Evolutionary conservation across 2,888 invertebrate species (phyloP).

Genomic region (Eupithecia abbreviata): DNA sequence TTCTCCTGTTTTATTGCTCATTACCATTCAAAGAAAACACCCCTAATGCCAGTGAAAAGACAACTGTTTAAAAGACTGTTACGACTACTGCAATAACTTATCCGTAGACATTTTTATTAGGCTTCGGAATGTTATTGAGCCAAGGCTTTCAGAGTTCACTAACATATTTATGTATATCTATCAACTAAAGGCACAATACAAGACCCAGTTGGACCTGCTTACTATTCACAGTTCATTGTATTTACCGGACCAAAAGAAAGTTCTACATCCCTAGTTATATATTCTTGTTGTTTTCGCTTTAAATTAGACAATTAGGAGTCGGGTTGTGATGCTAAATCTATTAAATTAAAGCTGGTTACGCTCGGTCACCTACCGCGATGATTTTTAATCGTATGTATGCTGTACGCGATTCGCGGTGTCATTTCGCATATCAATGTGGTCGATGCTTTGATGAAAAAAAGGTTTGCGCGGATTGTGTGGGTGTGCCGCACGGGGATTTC

Average conservation of each 20-base stretch:
- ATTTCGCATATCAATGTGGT: conserved; percentile 81
- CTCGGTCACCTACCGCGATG: conserved; percentile 80
- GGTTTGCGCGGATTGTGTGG: conserved; percentile 59
- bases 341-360: conserved; percentile 80
- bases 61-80: conserved; percentile 34
- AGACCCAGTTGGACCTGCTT: conserved; percentile 65
- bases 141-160: conserved; percentile 44
- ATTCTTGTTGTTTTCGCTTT: conserved; percentile 81
- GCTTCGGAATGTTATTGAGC: conserved; percentile 36
- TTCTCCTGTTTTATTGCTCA: conserved; percentile 31
- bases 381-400: conserved; percentile 83
- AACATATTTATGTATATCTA: conserved; percentile 29
- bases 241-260: conserved; percentile 81
- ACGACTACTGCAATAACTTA: conserved; percentile 30
- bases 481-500: conserved; percentile 57
- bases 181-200: conserved; percentile 47
- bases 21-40: conserved; percentile 32
- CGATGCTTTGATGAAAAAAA: conserved; percentile 77
- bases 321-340: conserved; percentile 73
- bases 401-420: conserved; percentile 73
- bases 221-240: conserved; percentile 71
- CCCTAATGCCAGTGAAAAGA: conserved; percentile 34
- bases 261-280: conserved; percentile 77
- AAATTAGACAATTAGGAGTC: conserved; percentile 84
- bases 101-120: conserved; percentile 38